A percentile compares a stretch with the other conserved stretches of the same genome.
These are phyloP conservation scores for Arothron firmamentum DNA, from an alignment of 2,113 vertebrate species.

Conservation along the genomic window DNA sequence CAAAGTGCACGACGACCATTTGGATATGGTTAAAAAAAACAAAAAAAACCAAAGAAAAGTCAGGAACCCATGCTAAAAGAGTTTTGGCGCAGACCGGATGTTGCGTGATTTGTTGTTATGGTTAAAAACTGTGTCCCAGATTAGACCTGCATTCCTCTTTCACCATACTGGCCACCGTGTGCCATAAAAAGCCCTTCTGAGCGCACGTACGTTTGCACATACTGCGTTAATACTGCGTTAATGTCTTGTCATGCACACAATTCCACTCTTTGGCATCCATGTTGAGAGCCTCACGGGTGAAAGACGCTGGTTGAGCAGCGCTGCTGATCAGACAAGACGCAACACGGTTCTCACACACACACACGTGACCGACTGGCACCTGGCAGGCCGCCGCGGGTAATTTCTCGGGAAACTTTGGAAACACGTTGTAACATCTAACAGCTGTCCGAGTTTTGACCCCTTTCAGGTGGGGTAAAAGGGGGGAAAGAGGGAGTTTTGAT, in stretches of 20 bases:
- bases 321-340: conserved; percentile 54
- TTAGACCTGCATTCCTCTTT: conserved; percentile 42
- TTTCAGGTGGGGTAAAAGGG: background rate
- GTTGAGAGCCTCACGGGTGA: conserved; percentile 26
- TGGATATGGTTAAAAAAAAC: conserved; percentile 1
- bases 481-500: background rate
- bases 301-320: conserved; percentile 25
- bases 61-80: conserved; percentile 43
- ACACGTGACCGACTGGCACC: conserved; percentile 33
- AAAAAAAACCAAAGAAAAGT: conserved; percentile 8
- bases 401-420: conserved; percentile 41
- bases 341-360: conserved; percentile 46
- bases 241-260: conserved; percentile 11
- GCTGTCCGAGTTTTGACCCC: background rate
- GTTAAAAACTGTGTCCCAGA: conserved; percentile 46
- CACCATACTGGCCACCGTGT: conserved; percentile 41
- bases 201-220: conserved; percentile 30
- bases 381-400: conserved; percentile 34
- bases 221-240: too few relatives aligned
- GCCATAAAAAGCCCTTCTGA: conserved; percentile 46
- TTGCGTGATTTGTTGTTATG: conserved; percentile 55
- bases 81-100: conserved; percentile 40
- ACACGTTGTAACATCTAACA: conserved; percentile 14
- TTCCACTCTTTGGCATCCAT: conserved; percentile 14
- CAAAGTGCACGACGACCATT: background rate